Evolutionary conservation across 2,797 vertebrate genomes (phyloP), one percentile per base, ranked within the genome.

Genomic region (Falco berigora): DNA sequence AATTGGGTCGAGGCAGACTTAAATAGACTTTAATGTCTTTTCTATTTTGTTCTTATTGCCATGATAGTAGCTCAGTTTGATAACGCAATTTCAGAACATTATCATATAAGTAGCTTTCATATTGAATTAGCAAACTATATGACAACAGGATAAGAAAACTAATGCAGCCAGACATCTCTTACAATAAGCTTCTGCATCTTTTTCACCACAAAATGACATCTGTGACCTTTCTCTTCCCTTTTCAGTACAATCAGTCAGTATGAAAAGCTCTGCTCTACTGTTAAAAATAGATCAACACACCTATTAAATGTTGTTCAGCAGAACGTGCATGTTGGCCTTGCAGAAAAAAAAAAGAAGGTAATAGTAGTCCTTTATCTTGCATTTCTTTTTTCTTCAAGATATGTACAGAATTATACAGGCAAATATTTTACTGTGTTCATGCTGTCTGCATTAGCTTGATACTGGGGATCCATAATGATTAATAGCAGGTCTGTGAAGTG

Each of bases 211-310:
- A 68, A 92, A 90, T 52, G 40, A 80, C 87, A 91, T 89, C 59
- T 73, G 23, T 79, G 92, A 96, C 94, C 95, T 92, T 94, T 92
- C n/a, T 66, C 11, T 95, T 95, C 52, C n/a, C n/a, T 80, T 91
- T 83, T 64, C 63, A 91, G 72, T 49, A 36, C 34, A 32, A n/a
- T 77, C 62, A 90, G 61, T 36, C 24, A 50, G 80, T 38, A 88
- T 55, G 34, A 81, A 81, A 78, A 75, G 10, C 18, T 86, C 23
- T 63, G 19, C 22, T 87, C 15, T 55, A 5, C 2, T 9, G 46
- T 75, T 79, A 88, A 88, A 95, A 90, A 93, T 76, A 94, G 62
- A 91, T 64, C n/a, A 52, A 6, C 6, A 15, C 46, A 40, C 14
- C 11, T 72, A 73, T 59, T 88, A 76, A 81, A 58, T 74, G 10